A percentile compares a stretch with the other conserved stretches of the same genome.
phyloP scores from a whole-genome alignment of 2,888 invertebrate species.

The Bombyx huttoni region DNA sequence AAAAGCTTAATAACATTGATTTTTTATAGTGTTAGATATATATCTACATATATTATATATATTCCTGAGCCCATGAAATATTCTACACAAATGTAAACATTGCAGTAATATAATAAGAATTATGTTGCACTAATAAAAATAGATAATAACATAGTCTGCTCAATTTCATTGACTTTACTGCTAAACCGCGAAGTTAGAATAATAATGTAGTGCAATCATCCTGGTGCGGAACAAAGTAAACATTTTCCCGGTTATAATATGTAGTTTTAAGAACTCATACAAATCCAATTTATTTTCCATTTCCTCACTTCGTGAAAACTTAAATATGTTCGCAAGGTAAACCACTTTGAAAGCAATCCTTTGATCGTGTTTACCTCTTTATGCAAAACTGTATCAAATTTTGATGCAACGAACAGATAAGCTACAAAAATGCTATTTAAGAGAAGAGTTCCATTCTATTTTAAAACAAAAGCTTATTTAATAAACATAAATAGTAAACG shows the following conservation, averaged over 20 bases:
- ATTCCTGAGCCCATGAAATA: too few relatives aligned
- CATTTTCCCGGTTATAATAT: slow-evolving; percentile 29
- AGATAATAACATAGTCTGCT: slow-evolving; percentile 9
- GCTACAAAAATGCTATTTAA: slow-evolving; percentile 1
- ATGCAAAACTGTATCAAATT: slow-evolving; percentile 63
- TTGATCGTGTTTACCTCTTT: slow-evolving; percentile 63
- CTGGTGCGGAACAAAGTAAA: slow-evolving; percentile 51
- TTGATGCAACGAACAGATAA: slow-evolving; percentile 25
- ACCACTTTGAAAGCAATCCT: slow-evolving; percentile 68
- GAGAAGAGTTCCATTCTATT: background rate
- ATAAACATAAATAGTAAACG: slow-evolving; percentile 1
- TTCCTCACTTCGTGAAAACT: slow-evolving; percentile 70
- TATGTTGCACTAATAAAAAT: too few relatives aligned
- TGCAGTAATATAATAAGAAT: too few relatives aligned
- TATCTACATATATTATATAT: too few relatives aligned
- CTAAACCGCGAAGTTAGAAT: slow-evolving; percentile 27
- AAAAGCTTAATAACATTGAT: too few relatives aligned
- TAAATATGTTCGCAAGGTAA: slow-evolving; percentile 69
- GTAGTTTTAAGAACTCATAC: slow-evolving; percentile 60
- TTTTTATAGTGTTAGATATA: too few relatives aligned
- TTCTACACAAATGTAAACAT: too few relatives aligned
- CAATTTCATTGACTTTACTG: slow-evolving; percentile 15
- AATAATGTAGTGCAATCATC: slow-evolving; percentile 37
- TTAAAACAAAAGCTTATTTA: background rate
- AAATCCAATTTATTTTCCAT: slow-evolving; percentile 72